Conservation (phyloP, 2,888 invertebrate species). For the Netelia melanura region DNA sequence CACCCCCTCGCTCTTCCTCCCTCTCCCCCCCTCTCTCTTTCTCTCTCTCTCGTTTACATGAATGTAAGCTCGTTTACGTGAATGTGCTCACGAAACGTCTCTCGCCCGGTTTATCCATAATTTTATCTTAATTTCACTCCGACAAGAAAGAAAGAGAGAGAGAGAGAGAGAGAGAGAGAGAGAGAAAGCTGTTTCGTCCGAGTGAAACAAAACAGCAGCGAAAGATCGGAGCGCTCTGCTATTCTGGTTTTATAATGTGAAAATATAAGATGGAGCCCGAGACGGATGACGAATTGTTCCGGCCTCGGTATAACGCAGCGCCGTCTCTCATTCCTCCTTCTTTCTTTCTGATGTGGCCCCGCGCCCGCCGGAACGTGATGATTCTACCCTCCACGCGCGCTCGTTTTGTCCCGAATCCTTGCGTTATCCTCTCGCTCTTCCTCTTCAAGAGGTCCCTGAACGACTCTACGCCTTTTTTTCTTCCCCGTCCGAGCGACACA, state of each 20-base stretch:
- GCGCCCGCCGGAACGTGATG: constrained; percentile 55
- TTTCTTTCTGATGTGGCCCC: neutral
- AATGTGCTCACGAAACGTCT: constrained; percentile 63
- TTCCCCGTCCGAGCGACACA: constrained; percentile 51
- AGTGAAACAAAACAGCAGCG: constrained; percentile 35
- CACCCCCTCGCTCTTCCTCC: constrained; percentile 49
- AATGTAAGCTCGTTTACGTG: constrained; percentile 67
- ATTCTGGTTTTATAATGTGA: constrained; percentile 44
- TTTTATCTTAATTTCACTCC: constrained; percentile 73
- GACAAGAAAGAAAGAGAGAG: constrained; percentile 2
- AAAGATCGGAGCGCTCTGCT: neutral
- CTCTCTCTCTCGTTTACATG: constrained; percentile 29
- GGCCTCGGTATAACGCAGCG: constrained; percentile 54
- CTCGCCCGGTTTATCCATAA: constrained; percentile 72
- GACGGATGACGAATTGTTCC: constrained; percentile 77
- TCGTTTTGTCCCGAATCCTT: constrained; percentile 52
- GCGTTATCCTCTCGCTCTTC: constrained; percentile 14
- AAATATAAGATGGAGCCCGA: constrained; percentile 42
- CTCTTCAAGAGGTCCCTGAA: constrained; percentile 19
- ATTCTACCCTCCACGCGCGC: constrained; percentile 54
- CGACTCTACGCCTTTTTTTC: constrained; percentile 56
- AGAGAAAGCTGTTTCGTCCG: neutral
- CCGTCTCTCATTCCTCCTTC: constrained; percentile 6
- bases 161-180: neutral
- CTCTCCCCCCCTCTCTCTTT: constrained; percentile 49